Conservation (phyloP, 1,140 invertebrate genomes). For the Leguminivora glycinivorella region DNA sequence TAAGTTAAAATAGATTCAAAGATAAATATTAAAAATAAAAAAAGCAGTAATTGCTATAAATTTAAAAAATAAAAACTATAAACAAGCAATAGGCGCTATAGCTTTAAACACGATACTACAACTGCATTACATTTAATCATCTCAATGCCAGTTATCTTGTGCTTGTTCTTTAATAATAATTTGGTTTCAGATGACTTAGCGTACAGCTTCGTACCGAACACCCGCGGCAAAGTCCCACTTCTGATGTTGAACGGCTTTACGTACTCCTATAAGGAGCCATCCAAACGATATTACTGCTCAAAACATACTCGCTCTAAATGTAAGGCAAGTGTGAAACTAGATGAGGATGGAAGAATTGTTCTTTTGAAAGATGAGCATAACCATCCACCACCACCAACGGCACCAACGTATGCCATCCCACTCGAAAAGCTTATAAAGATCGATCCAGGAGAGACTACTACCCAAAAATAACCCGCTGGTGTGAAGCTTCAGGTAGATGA, state of each 20-base stretch:
- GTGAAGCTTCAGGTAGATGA: no score
- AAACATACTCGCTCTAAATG: not conserved
- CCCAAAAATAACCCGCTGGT: no score
- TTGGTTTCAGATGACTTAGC: not conserved
- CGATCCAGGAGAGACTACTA: not conserved
- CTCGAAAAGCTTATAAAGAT: not conserved
- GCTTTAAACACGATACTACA: no score
- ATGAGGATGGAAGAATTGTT: constrained; percentile 38
- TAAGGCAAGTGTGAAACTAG: constrained; percentile 47
- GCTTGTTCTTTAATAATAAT: not conserved
- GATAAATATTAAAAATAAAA: no score
- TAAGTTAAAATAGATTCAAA: not conserved
- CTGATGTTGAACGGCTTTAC: constrained; percentile 42
- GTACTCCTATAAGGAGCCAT: constrained; percentile 30
- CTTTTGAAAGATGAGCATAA: constrained; percentile 27
- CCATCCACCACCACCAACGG: constrained; percentile 15
- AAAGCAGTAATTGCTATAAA: no score
- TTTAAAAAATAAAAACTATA: no score
- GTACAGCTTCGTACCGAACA: not conserved
- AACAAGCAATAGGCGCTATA: no score
- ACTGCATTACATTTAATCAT: not conserved
- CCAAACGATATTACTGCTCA: constrained; percentile 53
- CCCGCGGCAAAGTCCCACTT: constrained; percentile 13
- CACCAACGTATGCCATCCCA: not conserved
- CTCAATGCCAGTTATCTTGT: no score